A percentile compares a stretch with the other conserved stretches of the same genome.
phyloP scores from a whole-genome alignment of 2,797 vertebrate species.

The Todus mexicanus region DNA sequence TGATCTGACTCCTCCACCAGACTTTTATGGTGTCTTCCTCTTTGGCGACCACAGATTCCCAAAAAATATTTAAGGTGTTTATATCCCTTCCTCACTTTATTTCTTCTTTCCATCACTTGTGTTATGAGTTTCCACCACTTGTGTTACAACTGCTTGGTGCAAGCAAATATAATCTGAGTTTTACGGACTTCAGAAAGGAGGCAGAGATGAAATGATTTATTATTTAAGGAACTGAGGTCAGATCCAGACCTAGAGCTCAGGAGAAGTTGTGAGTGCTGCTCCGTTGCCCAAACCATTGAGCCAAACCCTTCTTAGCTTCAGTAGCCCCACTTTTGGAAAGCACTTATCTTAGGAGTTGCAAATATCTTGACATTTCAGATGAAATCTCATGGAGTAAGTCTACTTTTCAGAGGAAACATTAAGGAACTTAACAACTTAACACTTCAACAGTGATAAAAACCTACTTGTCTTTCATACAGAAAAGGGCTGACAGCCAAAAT shows the following conservation, averaged over 20 bases:
- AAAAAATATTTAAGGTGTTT: neutral
- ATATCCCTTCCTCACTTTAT: neutral
- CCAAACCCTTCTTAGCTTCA: neutral
- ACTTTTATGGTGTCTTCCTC: neutral
- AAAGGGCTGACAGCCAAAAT: constrained; percentile 25
- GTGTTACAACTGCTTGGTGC: neutral
- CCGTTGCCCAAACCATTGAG: neutral
- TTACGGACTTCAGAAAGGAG: neutral
- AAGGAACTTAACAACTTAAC: constrained; percentile 55
- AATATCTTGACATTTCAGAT: neutral
- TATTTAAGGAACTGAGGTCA: neutral
- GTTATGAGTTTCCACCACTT: neutral
- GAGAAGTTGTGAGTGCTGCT: neutral
- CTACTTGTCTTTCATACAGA: constrained; percentile 3
- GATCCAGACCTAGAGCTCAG: neutral
- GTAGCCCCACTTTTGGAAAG: neutral
- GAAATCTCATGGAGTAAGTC: neutral
- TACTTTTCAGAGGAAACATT: constrained; percentile 42
- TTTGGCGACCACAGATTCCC: neutral
- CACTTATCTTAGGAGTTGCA: neutral
- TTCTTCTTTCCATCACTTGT: neutral
- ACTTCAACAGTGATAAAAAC: constrained; percentile 49
- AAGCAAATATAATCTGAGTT: neutral
- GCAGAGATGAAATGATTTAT: neutral
- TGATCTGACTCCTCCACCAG: neutral